A percentile compares a stretch with the other conserved stretches of the same genome.
phyloP scores from a whole-genome alignment of 2,888 invertebrate genomes.

The Hydrotaea cyrtoneurina region DNA sequence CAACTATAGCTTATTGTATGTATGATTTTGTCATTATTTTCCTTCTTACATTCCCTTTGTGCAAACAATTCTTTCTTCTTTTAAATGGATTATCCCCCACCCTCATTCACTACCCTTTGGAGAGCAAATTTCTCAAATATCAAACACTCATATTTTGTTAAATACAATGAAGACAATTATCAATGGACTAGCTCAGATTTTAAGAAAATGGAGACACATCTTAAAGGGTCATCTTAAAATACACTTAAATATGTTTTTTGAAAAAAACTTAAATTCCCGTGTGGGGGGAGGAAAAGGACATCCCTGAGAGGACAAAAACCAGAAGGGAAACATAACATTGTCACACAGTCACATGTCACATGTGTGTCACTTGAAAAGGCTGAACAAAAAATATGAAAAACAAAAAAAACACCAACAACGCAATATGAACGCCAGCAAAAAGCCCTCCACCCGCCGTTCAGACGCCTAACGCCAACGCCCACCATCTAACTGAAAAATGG shows the following conservation, averaged over 20 bases:
- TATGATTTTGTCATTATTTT: too few species aligned
- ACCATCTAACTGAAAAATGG: not conserved
- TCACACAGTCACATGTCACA: conserved; percentile 2
- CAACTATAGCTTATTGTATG: too few species aligned
- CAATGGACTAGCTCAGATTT: too few species aligned
- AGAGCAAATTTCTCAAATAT: too few species aligned
- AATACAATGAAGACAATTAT: too few species aligned
- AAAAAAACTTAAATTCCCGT: not conserved
- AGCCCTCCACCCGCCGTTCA: not conserved
- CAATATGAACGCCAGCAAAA: not conserved
- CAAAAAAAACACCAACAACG: not conserved
- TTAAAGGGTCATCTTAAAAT: not conserved
- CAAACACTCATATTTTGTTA: too few species aligned
- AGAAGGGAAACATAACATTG: not conserved
- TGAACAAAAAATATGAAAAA: not conserved
- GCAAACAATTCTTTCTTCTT: too few species aligned
- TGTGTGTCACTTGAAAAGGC: conserved; percentile 5
- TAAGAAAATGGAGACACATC: too few species aligned
- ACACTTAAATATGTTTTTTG: not conserved
- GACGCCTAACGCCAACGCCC: conserved; percentile 1
- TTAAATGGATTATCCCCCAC: too few species aligned
- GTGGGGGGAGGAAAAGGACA: not conserved
- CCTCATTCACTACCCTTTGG: too few species aligned
- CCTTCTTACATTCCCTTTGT: too few species aligned
- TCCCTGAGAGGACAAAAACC: not conserved